These are phyloP conservation scores for Melanotaenia duboulayi DNA, from an alignment of 2,113 vertebrate genomes.

Conservation along the genomic window DNA sequence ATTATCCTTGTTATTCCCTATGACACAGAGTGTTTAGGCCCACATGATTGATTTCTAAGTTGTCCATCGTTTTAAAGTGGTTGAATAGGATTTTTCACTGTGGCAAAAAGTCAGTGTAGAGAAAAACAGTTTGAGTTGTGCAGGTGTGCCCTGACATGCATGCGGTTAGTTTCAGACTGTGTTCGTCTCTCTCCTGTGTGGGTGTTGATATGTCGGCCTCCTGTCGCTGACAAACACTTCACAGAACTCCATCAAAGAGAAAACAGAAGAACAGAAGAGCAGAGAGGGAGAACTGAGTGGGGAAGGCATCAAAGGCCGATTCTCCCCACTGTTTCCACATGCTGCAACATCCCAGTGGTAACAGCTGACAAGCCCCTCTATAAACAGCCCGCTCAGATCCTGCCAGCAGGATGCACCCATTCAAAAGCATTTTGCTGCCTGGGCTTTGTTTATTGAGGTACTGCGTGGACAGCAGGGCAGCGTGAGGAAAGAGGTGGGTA, in stretches of 20 bases:
- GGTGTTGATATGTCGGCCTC: constrained; percentile 69
- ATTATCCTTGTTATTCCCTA: not conserved
- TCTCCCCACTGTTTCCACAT: constrained; percentile 78
- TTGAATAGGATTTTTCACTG: not conserved
- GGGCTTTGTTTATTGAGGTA: constrained; percentile 79
- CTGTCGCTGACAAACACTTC: constrained; percentile 76
- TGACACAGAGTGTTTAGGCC: not conserved
- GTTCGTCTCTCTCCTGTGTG: constrained; percentile 55
- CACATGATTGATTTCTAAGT: not conserved
- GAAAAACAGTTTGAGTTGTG: not conserved
- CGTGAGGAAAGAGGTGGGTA: constrained; percentile 15
- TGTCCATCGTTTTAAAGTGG: constrained; percentile 1
- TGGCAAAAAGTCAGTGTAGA: not conserved
- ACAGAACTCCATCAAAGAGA: constrained; percentile 77
- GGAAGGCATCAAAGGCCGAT: constrained; percentile 71
- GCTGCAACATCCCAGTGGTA: constrained; percentile 76
- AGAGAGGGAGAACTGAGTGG: constrained; percentile 46
- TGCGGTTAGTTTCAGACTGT: constrained; percentile 33
- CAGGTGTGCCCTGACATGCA: constrained; percentile 36
- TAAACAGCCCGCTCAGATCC: constrained; percentile 81
- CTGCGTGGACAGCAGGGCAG: constrained; percentile 66
- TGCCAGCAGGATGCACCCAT: constrained; percentile 77
- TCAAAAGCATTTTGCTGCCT: constrained; percentile 67
- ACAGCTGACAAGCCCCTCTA: constrained; percentile 80
- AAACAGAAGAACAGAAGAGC: constrained; percentile 48